Conservation (phyloP, 2,888 invertebrate species). For the Tineola bisselliella region DNA sequence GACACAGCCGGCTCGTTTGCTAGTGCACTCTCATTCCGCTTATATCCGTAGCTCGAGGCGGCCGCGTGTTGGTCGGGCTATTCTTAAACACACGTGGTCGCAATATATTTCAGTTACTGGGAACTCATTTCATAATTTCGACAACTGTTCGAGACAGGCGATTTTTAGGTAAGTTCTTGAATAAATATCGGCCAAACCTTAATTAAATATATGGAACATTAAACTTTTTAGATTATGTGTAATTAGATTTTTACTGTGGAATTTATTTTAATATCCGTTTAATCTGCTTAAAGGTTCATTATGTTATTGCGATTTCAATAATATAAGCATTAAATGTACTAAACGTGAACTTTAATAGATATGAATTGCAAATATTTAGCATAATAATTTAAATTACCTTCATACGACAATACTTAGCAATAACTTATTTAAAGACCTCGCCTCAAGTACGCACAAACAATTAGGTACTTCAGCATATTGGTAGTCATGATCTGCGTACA, state of each 20-base stretch:
- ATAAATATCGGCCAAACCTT: not conserved
- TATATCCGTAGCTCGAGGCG: not conserved
- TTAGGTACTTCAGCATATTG: too few relatives aligned
- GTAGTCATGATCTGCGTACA: too few relatives aligned
- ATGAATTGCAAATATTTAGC: not conserved
- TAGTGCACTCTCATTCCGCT: slow-evolving; percentile 6
- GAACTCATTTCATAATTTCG: not conserved
- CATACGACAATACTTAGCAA: not conserved
- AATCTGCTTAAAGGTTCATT: not conserved
- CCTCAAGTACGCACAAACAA: too few relatives aligned
- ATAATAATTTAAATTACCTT: not conserved
- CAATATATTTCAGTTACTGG: not conserved
- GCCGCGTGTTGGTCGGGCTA: not conserved
- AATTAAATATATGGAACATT: not conserved
- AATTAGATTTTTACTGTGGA: not conserved
- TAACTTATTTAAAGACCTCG: not conserved
- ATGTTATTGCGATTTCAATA: not conserved
- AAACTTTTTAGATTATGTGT: not conserved
- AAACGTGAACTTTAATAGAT: not conserved
- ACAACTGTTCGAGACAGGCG: not conserved
- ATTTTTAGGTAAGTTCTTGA: slow-evolving; percentile 1
- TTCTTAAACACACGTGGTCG: not conserved
- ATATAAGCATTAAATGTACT: not conserved
- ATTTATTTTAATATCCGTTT: not conserved
- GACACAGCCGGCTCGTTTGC: not conserved